phyloP scores from a whole-genome alignment of 35 echinoderm and acorn worm genomes.

The Lytechinus variegatus region DNA sequence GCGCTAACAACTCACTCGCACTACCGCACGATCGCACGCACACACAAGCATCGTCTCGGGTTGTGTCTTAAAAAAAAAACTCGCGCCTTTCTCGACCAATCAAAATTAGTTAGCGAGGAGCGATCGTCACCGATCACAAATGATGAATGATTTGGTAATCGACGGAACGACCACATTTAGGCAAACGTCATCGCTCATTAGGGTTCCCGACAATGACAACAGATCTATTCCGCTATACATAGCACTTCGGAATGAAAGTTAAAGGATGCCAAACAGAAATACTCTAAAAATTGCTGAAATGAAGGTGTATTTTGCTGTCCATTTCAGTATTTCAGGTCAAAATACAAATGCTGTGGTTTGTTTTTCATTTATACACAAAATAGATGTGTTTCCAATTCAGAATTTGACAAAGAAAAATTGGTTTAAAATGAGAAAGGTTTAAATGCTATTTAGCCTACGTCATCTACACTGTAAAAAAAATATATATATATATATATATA shows the following conservation, averaged over 20 bases:
- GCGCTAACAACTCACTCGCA: background rate
- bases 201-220: background rate
- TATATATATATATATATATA: too few species aligned
- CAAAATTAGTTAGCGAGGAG: background rate
- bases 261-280: background rate
- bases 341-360: background rate
- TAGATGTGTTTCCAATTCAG: background rate
- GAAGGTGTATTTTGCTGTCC: background rate
- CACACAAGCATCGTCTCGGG: background rate
- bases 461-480: too few species aligned
- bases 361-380: background rate
- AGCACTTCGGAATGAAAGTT: background rate
- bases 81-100: background rate
- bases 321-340: background rate
- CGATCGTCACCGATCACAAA: background rate
- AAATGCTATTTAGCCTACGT: too few species aligned
- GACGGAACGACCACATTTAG: slow-evolving; percentile 1
- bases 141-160: slow-evolving; percentile 12
- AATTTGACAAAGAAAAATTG: too few species aligned
- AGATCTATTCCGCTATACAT: background rate
- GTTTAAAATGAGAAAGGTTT: too few species aligned
- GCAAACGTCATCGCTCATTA: slow-evolving; percentile 2
- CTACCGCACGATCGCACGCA: background rate
- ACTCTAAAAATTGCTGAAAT: too few species aligned
- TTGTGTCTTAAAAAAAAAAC: background rate